A percentile compares a stretch with the other conserved stretches of the same genome.
phyloP scores from a whole-genome alignment of 2,888 invertebrate species.

The Megaustenia siamemsis region DNA sequence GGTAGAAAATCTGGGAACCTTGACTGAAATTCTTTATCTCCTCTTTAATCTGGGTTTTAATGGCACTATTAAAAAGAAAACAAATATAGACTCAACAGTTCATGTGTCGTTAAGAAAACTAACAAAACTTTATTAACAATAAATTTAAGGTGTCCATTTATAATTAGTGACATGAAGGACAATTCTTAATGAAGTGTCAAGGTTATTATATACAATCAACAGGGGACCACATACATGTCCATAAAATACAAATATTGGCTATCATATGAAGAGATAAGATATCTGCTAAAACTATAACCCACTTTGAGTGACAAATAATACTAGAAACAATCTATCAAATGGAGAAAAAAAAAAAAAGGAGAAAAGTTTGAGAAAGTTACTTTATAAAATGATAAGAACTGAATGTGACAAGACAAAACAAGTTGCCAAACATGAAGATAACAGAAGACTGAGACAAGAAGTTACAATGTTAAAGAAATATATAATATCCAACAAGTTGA shows the following conservation, averaged over 20 bases:
- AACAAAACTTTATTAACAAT: background rate
- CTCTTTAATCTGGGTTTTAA: constrained; percentile 68
- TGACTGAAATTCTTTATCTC: constrained; percentile 66
- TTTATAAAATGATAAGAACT: no score
- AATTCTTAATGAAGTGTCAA: background rate
- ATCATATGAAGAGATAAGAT: background rate
- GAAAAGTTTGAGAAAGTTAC: no score
- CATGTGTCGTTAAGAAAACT: background rate
- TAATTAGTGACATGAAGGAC: background rate
- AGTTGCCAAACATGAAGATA: no score
- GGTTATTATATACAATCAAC: background rate
- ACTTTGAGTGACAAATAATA: background rate
- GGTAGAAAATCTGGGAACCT: constrained; percentile 83
- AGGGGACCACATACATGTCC: background rate
- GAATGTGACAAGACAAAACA: no score
- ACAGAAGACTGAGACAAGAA: no score
- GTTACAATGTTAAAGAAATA: no score
- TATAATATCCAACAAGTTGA: no score
- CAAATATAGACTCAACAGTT: no score
- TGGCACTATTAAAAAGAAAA: constrained; percentile 65
- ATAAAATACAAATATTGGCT: background rate
- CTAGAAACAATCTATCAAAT: background rate
- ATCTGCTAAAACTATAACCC: background rate
- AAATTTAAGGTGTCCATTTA: background rate
- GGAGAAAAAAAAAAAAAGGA: background rate